phyloP scores from a whole-genome alignment of 2,113 vertebrate genomes.

The Eurypyga helias region DNA sequence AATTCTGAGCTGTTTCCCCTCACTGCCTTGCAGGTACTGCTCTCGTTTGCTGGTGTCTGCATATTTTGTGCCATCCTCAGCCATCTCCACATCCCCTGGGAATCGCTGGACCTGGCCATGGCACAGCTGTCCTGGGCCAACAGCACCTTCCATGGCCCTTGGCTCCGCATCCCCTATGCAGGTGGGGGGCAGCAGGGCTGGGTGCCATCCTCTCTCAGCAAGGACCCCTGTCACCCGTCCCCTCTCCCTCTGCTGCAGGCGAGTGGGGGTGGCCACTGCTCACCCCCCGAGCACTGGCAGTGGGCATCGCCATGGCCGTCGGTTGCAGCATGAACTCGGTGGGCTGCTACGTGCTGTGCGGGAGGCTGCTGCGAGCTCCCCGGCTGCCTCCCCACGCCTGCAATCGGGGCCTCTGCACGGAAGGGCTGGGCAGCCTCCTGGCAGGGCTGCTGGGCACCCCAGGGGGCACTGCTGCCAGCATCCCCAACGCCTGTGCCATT shows the following conservation, averaged over 20 bases:
- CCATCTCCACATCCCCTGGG: background rate
- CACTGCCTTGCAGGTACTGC: constrained; percentile 74
- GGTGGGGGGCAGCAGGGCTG: constrained; percentile 54
- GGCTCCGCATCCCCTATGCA: constrained; percentile 80
- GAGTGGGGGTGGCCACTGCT: constrained; percentile 77
- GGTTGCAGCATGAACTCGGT: constrained; percentile 78
- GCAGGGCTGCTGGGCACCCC: constrained; percentile 80
- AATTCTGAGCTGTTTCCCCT: background rate
- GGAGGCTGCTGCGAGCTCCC: constrained; percentile 69
- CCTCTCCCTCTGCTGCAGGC: constrained; percentile 55
- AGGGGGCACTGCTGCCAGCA: constrained; percentile 77
- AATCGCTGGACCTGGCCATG: background rate
- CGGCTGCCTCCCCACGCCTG: constrained; percentile 66
- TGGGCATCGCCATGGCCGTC: constrained; percentile 80
- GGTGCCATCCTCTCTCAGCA: background rate
- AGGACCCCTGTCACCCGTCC: background rate
- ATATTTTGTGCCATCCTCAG: constrained; percentile 69
- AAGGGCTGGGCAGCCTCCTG: constrained; percentile 82
- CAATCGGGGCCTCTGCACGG: constrained; percentile 81
- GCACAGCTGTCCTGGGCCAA: constrained; percentile 35
- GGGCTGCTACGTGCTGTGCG: constrained; percentile 80
- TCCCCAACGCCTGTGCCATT: constrained; percentile 76
- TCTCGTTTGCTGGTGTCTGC: constrained; percentile 77
- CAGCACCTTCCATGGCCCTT: constrained; percentile 49
- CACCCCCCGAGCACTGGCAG: constrained; percentile 69